Evolutionary conservation across 1,140 invertebrate genomes (phyloP), one percentile per base, ranked within the genome.

Genomic region (Dendroctonus ponderosae): DNA sequence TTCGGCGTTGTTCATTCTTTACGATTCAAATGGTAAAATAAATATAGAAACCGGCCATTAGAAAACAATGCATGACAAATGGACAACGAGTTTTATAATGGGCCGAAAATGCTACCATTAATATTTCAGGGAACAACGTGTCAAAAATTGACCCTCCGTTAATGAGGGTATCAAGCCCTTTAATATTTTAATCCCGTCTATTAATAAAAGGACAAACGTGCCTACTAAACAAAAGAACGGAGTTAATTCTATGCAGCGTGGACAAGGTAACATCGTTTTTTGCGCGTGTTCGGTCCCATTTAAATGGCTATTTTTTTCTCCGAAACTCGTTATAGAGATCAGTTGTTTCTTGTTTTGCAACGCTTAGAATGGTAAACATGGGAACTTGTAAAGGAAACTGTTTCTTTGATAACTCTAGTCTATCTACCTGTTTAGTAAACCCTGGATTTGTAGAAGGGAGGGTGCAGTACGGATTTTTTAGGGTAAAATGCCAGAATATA

Each of bases 51-150:
- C 38, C 9, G 42, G 26, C 41, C 26, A 39, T 12, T 51, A 15
- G 54, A 66, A 70, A 68, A 70, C 69, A 70, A 70, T 50, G 61
- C 66, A 51, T 70, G 69, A 70, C 64, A 67, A 70, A 70, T 70
- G 69, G 69, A 67, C 69, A 70, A 66, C 62, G 12, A 59, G 61
- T 60, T 68, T 56, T 42, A 70, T 60, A 66, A 66, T 52, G 44
- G 52, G 41, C 38, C 39, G 39, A 40, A 26, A 26, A 26, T 26
- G 26, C 26, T 26, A 26, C 54, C 69, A 70, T 70, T 70, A 70
- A 70, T 70, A 60, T 66, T 26, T 66, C 42, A n/a, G 53, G 58
- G 66, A 70, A 48, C 9, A 42, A 42, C 65, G 43, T 38, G 69
- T 70, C 66, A 70, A 70, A 70, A 65, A 57, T 49, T 70, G 69